Conservation (phyloP, 2,113 vertebrate species). For the Perca flavescens region DNA sequence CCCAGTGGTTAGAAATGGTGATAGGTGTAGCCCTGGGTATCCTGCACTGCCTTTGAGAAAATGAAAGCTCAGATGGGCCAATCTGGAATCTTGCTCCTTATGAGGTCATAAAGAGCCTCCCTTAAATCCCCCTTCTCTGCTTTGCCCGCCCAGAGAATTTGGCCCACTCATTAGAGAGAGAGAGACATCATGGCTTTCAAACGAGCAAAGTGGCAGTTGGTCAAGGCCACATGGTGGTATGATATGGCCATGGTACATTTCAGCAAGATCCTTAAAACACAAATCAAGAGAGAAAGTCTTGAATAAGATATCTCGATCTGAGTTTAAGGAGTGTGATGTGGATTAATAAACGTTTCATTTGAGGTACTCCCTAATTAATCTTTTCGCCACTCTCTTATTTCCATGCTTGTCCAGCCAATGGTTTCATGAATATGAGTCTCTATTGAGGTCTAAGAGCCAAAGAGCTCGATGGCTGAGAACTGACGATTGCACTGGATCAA, state of each 20-base stretch:
- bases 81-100: too few relatives aligned
- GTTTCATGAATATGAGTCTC: slow-evolving; percentile 4
- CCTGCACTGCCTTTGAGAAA: too few relatives aligned
- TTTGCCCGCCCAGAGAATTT: too few relatives aligned
- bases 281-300: background rate
- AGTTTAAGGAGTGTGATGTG: background rate
- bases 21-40: too few relatives aligned
- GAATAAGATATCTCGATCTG: background rate
- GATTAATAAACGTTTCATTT: slow-evolving; percentile 1
- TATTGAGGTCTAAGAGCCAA: slow-evolving; percentile 20
- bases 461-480: background rate
- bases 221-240: background rate
- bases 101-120: too few relatives aligned
- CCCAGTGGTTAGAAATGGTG: too few relatives aligned
- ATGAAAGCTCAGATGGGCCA: too few relatives aligned
- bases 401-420: background rate
- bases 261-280: background rate
- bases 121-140: too few relatives aligned
- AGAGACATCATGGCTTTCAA: too few relatives aligned
- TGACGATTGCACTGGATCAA: slow-evolving; percentile 19
- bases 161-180: too few relatives aligned
- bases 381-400: background rate
- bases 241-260: background rate
- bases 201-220: too few relatives aligned
- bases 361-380: slow-evolving; percentile 16